phyloP scores from a whole-genome alignment of 2,797 vertebrate genomes.

The Megalops cyprinoides region DNA sequence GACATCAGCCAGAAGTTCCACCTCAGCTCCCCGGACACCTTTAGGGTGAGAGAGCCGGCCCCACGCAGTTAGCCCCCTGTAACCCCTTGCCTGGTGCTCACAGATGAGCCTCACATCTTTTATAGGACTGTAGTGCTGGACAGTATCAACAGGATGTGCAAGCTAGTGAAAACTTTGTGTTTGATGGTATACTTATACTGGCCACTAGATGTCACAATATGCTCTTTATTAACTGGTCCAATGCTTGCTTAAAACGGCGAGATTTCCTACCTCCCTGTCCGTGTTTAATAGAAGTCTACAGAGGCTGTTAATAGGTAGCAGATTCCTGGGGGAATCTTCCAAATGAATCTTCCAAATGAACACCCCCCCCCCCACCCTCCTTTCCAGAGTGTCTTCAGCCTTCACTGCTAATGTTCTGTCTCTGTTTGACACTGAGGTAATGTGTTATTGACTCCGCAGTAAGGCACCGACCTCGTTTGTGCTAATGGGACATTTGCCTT shows the following conservation, averaged over 20 bases:
- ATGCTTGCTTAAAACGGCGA: not conserved
- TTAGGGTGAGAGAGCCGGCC: conserved; percentile 82
- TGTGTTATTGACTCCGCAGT: not conserved
- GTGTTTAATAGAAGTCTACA: not conserved
- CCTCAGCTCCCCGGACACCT: conserved; percentile 88
- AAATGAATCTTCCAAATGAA: not conserved
- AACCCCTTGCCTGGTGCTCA: not conserved
- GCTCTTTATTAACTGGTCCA: not conserved
- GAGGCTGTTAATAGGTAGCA: not conserved
- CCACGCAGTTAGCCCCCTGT: no score
- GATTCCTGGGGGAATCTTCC: not conserved
- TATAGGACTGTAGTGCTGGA: not conserved
- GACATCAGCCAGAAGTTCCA: conserved; percentile 88
- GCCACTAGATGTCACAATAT: conserved; percentile 51
- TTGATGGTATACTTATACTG: not conserved
- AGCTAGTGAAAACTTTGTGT: not conserved
- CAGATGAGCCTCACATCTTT: not conserved
- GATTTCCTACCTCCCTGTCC: not conserved
- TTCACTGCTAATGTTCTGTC: not conserved
- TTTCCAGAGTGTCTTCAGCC: not conserved
- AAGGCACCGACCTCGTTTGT: not conserved
- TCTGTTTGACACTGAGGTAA: not conserved
- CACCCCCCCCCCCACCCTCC: no score
- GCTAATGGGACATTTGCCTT: conserved; percentile 29
- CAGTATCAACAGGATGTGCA: not conserved